Evolutionary conservation across 1,140 invertebrate species (phyloP).

Genomic region (Leptinotarsa defecta): DNA sequence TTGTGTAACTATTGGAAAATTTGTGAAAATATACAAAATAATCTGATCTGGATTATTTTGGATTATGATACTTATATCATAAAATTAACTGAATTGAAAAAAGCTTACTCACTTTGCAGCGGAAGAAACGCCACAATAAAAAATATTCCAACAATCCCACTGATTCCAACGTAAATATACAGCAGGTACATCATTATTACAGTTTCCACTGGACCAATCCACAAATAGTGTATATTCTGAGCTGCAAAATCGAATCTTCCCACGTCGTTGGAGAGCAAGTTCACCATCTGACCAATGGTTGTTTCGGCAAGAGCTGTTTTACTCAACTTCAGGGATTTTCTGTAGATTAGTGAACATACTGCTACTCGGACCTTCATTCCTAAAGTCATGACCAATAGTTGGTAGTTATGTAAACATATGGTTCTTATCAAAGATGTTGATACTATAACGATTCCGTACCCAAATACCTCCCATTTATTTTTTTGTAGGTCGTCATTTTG

Average conservation of each 20-base stretch:
- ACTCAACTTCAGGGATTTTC: slow-evolving; percentile 70
- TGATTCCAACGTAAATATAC: slow-evolving; percentile 71
- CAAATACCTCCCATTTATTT: slow-evolving; percentile 62
- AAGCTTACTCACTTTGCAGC: slow-evolving; percentile 68
- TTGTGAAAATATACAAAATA: too few relatives aligned
- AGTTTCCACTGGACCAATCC: slow-evolving; percentile 77
- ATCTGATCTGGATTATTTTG: too few relatives aligned
- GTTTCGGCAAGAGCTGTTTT: slow-evolving; percentile 72
- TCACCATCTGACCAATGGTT: slow-evolving; percentile 82
- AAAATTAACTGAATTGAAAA: too few relatives aligned
- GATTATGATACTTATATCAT: too few relatives aligned
- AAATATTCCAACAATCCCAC: slow-evolving; percentile 75
- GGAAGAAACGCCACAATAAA: slow-evolving; percentile 82
- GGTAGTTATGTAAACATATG: slow-evolving; percentile 76
- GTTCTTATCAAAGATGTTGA: slow-evolving; percentile 66
- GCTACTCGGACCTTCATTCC: slow-evolving; percentile 83
- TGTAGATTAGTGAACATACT: slow-evolving; percentile 79
- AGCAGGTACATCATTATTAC: slow-evolving; percentile 74
- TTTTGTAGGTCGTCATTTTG: slow-evolving; percentile 27
- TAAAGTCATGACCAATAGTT: slow-evolving; percentile 70
- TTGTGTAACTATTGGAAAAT: too few relatives aligned
- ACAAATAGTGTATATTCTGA: slow-evolving; percentile 69
- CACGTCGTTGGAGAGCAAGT: slow-evolving; percentile 84
- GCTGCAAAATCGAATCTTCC: slow-evolving; percentile 71
- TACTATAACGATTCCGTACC: slow-evolving; percentile 72